A percentile compares a stretch with the other conserved stretches of the same genome.
Conservation (phyloP, 2,113 vertebrate species). For the Cyrtonyx montezumae region DNA sequence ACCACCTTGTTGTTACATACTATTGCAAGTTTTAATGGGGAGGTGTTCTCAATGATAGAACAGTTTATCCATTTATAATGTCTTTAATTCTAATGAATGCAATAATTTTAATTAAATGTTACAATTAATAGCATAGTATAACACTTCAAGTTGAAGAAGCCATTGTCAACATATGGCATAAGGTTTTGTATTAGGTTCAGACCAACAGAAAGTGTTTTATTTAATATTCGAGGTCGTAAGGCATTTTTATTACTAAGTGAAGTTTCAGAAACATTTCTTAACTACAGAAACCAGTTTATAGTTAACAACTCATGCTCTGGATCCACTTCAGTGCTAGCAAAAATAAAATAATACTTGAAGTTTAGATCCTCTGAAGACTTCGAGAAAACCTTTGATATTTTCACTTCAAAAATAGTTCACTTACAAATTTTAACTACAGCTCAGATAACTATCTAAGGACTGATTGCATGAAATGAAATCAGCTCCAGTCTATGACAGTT, state of each 20-base stretch:
- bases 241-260: slow-evolving; percentile 70
- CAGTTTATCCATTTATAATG: not conserved
- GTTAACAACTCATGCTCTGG: slow-evolving; percentile 64
- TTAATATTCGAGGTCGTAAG: slow-evolving; percentile 63
- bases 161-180: slow-evolving; percentile 32
- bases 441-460: slow-evolving; percentile 34
- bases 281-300: slow-evolving; percentile 66
- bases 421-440: slow-evolving; percentile 58
- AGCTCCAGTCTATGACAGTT: not conserved
- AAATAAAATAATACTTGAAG: slow-evolving; percentile 69
- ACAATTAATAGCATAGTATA: not conserved
- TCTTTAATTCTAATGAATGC: slow-evolving; percentile 31
- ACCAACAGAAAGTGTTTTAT: slow-evolving; percentile 33
- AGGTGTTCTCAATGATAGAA: slow-evolving; percentile 5
- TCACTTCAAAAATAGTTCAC: slow-evolving; percentile 65
- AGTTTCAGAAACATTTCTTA: slow-evolving; percentile 66
- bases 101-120: slow-evolving; percentile 61
- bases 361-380: slow-evolving; percentile 58
- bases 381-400: slow-evolving; percentile 65
- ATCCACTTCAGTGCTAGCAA: slow-evolving; percentile 67
- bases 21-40: not conserved
- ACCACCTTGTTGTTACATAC: not conserved
- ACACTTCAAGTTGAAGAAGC: slow-evolving; percentile 26
- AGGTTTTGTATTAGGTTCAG: slow-evolving; percentile 48
- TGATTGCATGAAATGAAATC: slow-evolving; percentile 24